Percentiles rank a stretch among this genome's conserved stretches.
Evolutionary conservation across 1,140 invertebrate genomes (phyloP).

Genomic region (Trichonephila clavata): DNA sequence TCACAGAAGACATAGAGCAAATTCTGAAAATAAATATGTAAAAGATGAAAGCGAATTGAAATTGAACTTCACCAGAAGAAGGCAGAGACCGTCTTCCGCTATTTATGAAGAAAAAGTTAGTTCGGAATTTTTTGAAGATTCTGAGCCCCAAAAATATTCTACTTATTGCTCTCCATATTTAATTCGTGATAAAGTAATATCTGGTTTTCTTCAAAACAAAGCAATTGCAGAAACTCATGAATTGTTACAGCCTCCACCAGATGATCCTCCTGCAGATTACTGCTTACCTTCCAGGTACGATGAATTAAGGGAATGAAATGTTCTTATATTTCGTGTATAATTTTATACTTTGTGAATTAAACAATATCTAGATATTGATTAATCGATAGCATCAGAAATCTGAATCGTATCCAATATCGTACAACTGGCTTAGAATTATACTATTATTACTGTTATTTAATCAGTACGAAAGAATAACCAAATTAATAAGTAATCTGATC

Average conservation of each 20-base stretch:
- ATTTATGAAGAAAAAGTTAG: not conserved
- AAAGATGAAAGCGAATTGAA: conserved; percentile 76
- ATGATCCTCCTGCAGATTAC: conserved; percentile 57
- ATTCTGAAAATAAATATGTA: conserved; percentile 68
- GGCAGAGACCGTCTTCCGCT: conserved; percentile 46
- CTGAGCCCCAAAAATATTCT: not conserved
- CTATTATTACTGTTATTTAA: too few relatives aligned
- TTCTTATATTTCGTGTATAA: not conserved
- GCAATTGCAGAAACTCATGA: not conserved
- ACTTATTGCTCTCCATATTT: not conserved
- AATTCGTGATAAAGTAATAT: not conserved
- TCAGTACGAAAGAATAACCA: too few relatives aligned
- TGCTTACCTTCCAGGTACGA: conserved; percentile 71
- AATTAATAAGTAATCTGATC: too few relatives aligned
- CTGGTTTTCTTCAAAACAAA: conserved; percentile 2
- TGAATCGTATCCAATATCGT: not conserved
- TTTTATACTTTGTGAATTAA: not conserved
- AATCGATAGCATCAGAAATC: not conserved
- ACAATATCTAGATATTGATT: not conserved
- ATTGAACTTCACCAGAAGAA: conserved; percentile 55
- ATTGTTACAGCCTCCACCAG: conserved; percentile 51
- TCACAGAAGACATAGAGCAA: conserved; percentile 31
- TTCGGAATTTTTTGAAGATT: not conserved
- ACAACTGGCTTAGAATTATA: not conserved
- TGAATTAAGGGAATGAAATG: not conserved